phyloP scores from a whole-genome alignment of 1,140 invertebrate species.

The Drosophila jambulina region DNA sequence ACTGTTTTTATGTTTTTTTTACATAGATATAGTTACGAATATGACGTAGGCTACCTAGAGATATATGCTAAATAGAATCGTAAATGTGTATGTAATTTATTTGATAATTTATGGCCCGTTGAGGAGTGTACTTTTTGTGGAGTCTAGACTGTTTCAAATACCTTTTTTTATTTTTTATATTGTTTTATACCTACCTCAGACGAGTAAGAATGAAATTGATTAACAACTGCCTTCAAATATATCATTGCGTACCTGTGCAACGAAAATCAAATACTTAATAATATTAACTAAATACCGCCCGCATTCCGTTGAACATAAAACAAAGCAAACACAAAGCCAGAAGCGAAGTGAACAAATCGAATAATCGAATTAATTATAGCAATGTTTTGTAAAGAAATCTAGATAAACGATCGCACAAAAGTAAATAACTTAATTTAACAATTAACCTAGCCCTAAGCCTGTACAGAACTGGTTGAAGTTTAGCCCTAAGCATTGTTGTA shows the following conservation, averaged over 20 bases:
- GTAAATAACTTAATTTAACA: conserved; percentile 20
- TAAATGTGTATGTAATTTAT: conserved; percentile 64
- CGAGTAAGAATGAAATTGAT: conserved; percentile 52
- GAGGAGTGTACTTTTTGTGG: conserved; percentile 36
- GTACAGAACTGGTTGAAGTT: conserved; percentile 72
- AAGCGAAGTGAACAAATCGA: conserved; percentile 73
- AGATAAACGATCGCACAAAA: conserved; percentile 35
- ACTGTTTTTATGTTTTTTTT: conserved; percentile 78
- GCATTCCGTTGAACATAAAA: conserved; percentile 62
- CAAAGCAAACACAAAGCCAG: conserved; percentile 29
- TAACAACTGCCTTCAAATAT: conserved; percentile 45
- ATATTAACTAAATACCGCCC: conserved; percentile 49
- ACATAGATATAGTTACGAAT: conserved; percentile 39
- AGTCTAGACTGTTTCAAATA: conserved; percentile 55
- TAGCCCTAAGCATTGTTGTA: conserved; percentile 72
- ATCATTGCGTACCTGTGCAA: conserved; percentile 80
- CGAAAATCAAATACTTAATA: conserved; percentile 66
- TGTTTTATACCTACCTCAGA: conserved; percentile 53
- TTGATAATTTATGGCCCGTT: conserved; percentile 43
- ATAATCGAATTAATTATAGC: conserved; percentile 44
- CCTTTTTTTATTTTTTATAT: conserved; percentile 49
- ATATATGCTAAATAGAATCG: conserved; percentile 27
- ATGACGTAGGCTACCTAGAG: conserved; percentile 33
- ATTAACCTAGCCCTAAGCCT: conserved; percentile 38
- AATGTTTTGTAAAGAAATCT: conserved; percentile 49